Evolutionary conservation across 1,140 invertebrate genomes (phyloP), one percentile per base, ranked within the genome.

Genomic region (Atta texana): DNA sequence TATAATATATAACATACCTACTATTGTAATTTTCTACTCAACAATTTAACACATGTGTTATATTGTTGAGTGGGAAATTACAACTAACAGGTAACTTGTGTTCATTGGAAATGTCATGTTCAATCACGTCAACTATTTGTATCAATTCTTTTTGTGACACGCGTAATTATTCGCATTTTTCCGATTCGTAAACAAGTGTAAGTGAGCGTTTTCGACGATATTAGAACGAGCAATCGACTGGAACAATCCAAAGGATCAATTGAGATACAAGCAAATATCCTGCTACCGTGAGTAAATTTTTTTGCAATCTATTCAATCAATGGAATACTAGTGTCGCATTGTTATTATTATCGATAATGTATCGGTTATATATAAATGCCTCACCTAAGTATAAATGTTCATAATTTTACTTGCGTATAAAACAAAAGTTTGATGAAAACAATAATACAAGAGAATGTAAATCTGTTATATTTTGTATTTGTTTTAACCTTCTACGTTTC

Each of bases 101-200:
- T 44, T 10, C 39, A 44, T 2, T 10, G 2, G 39, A 2, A 44
- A 44, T 44, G 24, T 61, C 61, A 14, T 14, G 59, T 24, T 24
- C 34, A 34, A 53, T 12, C 69, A 5, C 4, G 8, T 51, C 49
- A 28, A 2, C 12, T 5, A 69, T 69, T 63, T 7, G 14, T 61
- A 18, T 18, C 3, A 16, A 44, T 49, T 21, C 39, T 3, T 39
- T 7, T 21, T 14, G 34, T 39, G 10, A 77, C 39, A 21, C 10
- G 21, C 39, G 66, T 31, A 24, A 63, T 77, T 63, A 63, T 63
- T 10, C 16, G 39, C 57, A 8, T 77, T 77, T 10, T 49, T 77
- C 2, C 3, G 24, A 63, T 77, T 44, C 10, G 34, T 21, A 14
- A 28, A 12, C 21, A 34, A 44, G 39, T 28, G 8, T n/a, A 7